A percentile compares a stretch with the other conserved stretches of the same genome.
Evolutionary conservation across 1,140 invertebrate genomes (phyloP).

Genomic region (Planococcus citri): DNA sequence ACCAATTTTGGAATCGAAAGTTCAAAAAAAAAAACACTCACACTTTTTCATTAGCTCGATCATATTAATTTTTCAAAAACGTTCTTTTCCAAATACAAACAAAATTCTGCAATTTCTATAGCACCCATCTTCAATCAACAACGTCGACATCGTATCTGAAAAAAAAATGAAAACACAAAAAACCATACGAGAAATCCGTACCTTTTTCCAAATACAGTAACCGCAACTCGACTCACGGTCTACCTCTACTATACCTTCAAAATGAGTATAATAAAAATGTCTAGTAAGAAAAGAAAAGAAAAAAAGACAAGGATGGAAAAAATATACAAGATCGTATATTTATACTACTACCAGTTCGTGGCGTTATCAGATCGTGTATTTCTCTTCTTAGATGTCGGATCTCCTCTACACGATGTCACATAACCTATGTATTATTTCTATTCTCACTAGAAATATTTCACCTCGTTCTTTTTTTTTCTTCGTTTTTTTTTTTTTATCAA

Average conservation of each 20-base stretch:
- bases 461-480: background rate
- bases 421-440: conserved; percentile 16
- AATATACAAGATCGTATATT: conserved; percentile 9
- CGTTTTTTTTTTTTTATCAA: background rate
- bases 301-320: background rate
- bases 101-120: too few species aligned
- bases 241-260: too few species aligned
- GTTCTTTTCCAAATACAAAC: too few species aligned
- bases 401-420: conserved; percentile 9
- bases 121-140: too few species aligned
- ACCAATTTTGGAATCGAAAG: too few species aligned
- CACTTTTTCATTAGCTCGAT: too few species aligned
- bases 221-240: background rate
- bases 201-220: too few species aligned
- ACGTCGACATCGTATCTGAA: too few species aligned
- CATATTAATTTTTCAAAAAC: too few species aligned
- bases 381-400: conserved; percentile 8
- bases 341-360: conserved; percentile 14
- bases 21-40: too few species aligned
- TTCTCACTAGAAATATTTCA: conserved; percentile 11
- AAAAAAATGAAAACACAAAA: too few species aligned
- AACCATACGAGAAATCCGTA: too few species aligned
- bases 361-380: conserved; percentile 18
- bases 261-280: conserved; percentile 21
- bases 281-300: background rate